Base-by-base conservation (phyloP, 2,113 vertebrate species). In the Todiramphus saurophagus region DNA sequence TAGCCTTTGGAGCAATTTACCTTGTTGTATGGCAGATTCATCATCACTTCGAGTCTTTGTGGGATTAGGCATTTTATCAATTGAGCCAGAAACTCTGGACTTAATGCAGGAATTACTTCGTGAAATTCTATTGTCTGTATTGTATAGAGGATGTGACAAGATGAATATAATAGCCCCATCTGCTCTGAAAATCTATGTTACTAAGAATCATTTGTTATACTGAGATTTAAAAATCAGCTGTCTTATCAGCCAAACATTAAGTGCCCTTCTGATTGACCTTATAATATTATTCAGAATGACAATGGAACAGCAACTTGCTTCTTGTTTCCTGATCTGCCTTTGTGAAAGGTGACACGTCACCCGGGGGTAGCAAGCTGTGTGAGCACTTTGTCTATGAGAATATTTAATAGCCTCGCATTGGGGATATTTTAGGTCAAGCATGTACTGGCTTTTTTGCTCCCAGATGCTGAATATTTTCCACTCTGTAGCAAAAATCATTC, bases 111-210 rank as follows among this genome's bases (percentile, higher is more conserved):
- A 92, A 94, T 96, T 87, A 51, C 83, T 89, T 87, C 73, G 81
- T 91, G 90, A 92, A 96, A 87, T 69, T 84, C 93, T 96, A 90
- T 96, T 94, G 91, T 94, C 94, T 94, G 66, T 69, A 76, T 80
- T 93, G 83, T 82, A 82, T n/a, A 66, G 92, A 84, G 74, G 58
- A 86, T 94, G 80, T 96, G 95, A 96, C 74, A 90, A 82, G 89
- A 66, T 94, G 83, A 97, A 90, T 81, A 81, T 92, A 96, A 96
- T 92, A 91, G 86, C 87, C 77, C 62, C 66, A 94, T 91, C 91
- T 95, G 83, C 83, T 87, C 67, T 62, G 50, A 93, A 96, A 82
- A 79, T 90, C 58, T 56, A 5, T 89, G 46, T 58, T 82, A 55
- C 86, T 92, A 78, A 89, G 90, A 78, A 87, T 85, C n/a, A 69